A percentile compares a stretch with the other conserved stretches of the same genome.
Conservation (phyloP, 1,140 invertebrate species). For the Eubasilissa regina region DNA sequence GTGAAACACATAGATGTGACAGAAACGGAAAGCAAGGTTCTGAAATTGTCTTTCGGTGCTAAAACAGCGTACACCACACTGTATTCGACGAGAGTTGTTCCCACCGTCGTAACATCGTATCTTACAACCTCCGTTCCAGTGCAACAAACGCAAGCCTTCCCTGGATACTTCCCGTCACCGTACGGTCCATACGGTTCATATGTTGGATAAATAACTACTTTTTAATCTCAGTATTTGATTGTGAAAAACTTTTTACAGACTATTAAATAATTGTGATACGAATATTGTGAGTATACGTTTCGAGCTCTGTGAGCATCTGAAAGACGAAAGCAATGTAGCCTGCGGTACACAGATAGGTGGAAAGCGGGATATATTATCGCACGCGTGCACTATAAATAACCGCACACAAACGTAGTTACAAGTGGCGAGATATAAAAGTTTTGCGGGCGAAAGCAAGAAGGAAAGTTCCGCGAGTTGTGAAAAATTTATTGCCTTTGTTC, state of each 20-base stretch:
- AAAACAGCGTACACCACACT: slow-evolving; percentile 90
- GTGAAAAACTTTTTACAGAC: slow-evolving; percentile 35
- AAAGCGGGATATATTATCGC: slow-evolving; percentile 54
- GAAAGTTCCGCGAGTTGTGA: slow-evolving; percentile 60
- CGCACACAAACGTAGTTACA: slow-evolving; percentile 53
- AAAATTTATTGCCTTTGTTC: slow-evolving; percentile 62
- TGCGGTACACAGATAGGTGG: slow-evolving; percentile 43
- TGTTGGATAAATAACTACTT: slow-evolving; percentile 75
- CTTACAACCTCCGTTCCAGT: slow-evolving; percentile 84
- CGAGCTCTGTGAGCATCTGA: neutral
- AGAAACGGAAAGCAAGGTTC: slow-evolving; percentile 84
- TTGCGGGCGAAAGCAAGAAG: slow-evolving; percentile 50
- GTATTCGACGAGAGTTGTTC: slow-evolving; percentile 87
- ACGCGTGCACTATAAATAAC: slow-evolving; percentile 60
- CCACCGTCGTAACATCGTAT: slow-evolving; percentile 86
- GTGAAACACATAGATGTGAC: slow-evolving; percentile 86
- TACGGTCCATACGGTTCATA: slow-evolving; percentile 80
- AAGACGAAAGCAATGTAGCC: neutral
- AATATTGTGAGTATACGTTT: neutral
- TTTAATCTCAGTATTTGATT: slow-evolving; percentile 52
- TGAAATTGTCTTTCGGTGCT: slow-evolving; percentile 90
- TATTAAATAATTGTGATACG: slow-evolving; percentile 6
- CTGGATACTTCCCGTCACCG: slow-evolving; percentile 84
- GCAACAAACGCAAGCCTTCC: slow-evolving; percentile 78
- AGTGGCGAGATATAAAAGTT: slow-evolving; percentile 58